Evolutionary conservation across 2,797 vertebrate species (phyloP).

Genomic region (Artibeus lituratus): DNA sequence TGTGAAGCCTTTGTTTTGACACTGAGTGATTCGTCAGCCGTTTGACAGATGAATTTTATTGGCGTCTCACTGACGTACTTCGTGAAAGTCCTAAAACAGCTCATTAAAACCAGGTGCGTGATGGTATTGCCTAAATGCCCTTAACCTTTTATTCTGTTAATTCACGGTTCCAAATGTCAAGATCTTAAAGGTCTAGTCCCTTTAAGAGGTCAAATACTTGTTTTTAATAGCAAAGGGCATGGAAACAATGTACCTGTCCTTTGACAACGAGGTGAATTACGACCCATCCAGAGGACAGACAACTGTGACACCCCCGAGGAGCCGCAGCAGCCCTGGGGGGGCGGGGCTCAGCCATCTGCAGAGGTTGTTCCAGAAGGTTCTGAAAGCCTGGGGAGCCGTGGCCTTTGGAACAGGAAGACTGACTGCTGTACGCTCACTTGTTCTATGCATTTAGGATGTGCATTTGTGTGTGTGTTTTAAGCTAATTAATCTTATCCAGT

Average conservation of each 20-base stretch:
- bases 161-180: background rate
- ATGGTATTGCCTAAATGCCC: background rate
- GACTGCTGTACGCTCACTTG: background rate
- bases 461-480: background rate
- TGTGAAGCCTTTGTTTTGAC: background rate
- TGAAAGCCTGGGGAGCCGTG: background rate
- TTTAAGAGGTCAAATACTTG: background rate
- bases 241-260: background rate
- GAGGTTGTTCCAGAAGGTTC: background rate
- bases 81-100: constrained; percentile 12
- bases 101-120: background rate
- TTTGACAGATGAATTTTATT: constrained; percentile 21
- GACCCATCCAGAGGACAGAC: background rate
- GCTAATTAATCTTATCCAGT: background rate
- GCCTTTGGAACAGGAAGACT: background rate
- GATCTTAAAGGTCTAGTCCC: background rate
- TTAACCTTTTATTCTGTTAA: constrained; percentile 30
- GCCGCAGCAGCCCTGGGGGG: too few species aligned
- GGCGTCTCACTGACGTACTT: background rate
- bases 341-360: too few species aligned
- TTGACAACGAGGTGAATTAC: background rate
- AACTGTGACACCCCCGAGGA: background rate
- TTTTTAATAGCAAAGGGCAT: background rate
- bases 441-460: background rate
- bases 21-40: background rate